These are phyloP conservation scores for Chirona hameri DNA, from an alignment of 2,888 invertebrate genomes.

Conservation along the genomic window DNA sequence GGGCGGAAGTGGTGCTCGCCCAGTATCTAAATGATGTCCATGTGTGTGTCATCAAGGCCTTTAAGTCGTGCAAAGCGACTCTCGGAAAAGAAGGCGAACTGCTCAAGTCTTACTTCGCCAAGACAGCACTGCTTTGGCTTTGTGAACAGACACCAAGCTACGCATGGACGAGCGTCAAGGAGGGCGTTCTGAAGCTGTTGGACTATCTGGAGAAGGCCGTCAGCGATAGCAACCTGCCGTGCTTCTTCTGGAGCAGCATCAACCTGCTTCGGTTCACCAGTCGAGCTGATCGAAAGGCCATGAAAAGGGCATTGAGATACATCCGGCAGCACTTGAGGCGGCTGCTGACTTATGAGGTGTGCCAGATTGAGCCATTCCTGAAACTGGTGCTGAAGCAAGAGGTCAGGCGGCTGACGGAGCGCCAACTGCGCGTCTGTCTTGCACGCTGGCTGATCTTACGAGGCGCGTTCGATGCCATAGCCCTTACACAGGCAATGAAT, in stretches of 20 bases:
- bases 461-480: too few relatives aligned
- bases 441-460: background rate
- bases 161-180: background rate
- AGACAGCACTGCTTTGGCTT: background rate
- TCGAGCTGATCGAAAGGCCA: background rate
- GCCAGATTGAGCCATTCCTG: background rate
- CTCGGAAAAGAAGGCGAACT: background rate
- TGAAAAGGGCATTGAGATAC: background rate
- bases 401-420: too few relatives aligned
- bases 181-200: background rate
- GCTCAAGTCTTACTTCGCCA: background rate
- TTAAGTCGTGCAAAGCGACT: background rate
- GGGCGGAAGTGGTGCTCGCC: background rate
- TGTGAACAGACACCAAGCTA: background rate
- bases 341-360: background rate
- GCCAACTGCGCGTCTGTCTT: background rate
- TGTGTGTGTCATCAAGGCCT: background rate
- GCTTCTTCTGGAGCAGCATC: background rate
- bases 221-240: background rate
- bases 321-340: background rate
- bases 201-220: background rate
- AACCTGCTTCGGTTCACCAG: background rate
- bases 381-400: background rate
- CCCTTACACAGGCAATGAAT: too few relatives aligned
- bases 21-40: background rate